These are phyloP conservation scores for Hyposoter didymator DNA, from an alignment of 2,888 invertebrate species.

Conservation along the genomic window DNA sequence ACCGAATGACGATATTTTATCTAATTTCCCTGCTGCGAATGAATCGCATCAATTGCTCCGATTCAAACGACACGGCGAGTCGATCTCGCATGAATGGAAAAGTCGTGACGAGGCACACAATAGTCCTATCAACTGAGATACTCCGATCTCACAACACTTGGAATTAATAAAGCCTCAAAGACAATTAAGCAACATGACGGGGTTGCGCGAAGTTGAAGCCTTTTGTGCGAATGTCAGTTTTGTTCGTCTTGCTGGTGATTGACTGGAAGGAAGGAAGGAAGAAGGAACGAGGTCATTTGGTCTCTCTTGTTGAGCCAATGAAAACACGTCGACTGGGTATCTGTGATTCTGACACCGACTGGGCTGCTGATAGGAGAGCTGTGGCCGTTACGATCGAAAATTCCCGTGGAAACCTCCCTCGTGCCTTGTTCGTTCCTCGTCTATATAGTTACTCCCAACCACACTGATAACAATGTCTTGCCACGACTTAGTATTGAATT, in stretches of 20 bases:
- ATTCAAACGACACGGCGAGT: constrained; percentile 1
- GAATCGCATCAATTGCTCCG: constrained; percentile 13
- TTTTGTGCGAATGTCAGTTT: constrained; percentile 20
- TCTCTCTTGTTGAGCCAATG: constrained; percentile 13
- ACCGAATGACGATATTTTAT: neutral
- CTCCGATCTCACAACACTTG: constrained; percentile 27
- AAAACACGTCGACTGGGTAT: constrained; percentile 1
- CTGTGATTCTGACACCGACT: constrained; percentile 35
- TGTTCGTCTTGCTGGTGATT: constrained; percentile 5
- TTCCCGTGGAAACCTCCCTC: constrained; percentile 29
- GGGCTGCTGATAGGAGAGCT: constrained; percentile 29
- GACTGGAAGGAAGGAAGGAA: constrained; percentile 14
- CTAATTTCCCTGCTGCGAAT: neutral
- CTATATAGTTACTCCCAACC: constrained; percentile 4
- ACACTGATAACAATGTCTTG: constrained; percentile 51
- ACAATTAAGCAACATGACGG: constrained; percentile 50
- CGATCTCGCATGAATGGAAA: constrained; percentile 3
- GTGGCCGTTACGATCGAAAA: constrained; percentile 34
- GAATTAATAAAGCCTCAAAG: constrained; percentile 2
- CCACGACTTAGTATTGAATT: constrained; percentile 54
- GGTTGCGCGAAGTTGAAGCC: neutral
- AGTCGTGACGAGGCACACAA: neutral
- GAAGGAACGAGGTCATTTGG: neutral
- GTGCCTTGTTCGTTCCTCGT: neutral
- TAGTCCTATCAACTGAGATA: constrained; percentile 7